Evolutionary conservation across 2,113 vertebrate species (phyloP).

Genomic region (Propithecus coquereli): DNA sequence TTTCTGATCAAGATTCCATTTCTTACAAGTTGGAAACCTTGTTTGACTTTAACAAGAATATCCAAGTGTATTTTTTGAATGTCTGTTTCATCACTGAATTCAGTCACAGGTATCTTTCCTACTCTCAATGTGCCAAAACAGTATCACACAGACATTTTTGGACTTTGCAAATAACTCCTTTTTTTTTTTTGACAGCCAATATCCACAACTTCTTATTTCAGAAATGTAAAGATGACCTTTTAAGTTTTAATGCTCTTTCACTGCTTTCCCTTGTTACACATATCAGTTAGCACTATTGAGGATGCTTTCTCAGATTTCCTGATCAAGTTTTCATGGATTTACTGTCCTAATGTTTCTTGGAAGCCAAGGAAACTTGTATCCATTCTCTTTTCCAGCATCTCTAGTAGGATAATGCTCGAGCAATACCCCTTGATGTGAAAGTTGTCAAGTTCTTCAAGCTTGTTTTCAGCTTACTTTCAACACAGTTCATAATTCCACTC

Average conservation of each 20-base stretch:
- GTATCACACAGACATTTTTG: neutral
- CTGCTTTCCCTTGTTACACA: neutral
- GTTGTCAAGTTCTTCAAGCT: rapidly evolving
- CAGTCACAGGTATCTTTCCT: neutral
- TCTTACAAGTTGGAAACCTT: neutral
- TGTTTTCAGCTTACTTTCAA: neutral
- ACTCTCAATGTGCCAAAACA: neutral
- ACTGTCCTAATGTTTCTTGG: neutral
- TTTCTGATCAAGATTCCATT: neutral
- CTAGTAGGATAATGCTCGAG: neutral
- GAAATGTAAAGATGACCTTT: neutral
- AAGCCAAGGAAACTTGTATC: neutral
- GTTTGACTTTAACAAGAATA: neutral
- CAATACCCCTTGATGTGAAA: neutral
- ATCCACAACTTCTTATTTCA: neutral
- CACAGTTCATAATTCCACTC: rapidly evolving
- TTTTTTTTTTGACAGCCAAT: neutral
- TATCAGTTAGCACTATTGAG: too few species aligned
- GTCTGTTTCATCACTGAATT: neutral
- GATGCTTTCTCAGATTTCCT: neutral
- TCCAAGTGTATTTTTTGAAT: neutral
- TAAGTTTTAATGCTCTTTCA: neutral
- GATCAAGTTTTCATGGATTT: neutral
- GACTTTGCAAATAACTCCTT: neutral
- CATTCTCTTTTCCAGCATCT: neutral